These are phyloP conservation scores for Myzus persicae DNA, from an alignment of 1,140 invertebrate genomes.

Conservation along the genomic window DNA sequence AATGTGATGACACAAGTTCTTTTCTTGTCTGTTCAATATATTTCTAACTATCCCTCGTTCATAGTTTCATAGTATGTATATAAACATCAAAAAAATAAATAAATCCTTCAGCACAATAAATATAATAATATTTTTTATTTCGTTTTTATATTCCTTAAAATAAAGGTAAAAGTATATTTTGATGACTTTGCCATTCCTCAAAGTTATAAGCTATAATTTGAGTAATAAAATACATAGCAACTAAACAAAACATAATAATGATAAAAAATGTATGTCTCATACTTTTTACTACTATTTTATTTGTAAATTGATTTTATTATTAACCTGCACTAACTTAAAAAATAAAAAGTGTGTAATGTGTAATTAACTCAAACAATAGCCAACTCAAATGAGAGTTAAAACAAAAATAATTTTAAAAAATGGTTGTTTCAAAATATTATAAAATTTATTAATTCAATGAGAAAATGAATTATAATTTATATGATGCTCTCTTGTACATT, in stretches of 20 bases:
- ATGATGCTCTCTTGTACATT: no score
- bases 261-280: not conserved
- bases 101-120: not conserved
- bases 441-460: no score
- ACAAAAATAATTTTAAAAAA: no score
- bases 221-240: not conserved
- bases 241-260: not conserved
- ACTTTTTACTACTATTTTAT: not conserved
- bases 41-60: not conserved
- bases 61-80: not conserved
- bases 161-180: not conserved
- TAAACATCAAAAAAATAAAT: not conserved
- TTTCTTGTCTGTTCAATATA: not conserved
- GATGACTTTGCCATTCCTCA: not conserved
- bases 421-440: no score
- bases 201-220: not conserved
- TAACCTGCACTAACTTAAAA: not conserved
- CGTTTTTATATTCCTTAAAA: not conserved
- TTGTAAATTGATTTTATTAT: not conserved
- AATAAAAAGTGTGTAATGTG: not conserved
- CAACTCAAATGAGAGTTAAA: no score
- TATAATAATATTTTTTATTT: not conserved
- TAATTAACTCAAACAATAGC: not conserved
- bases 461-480: no score
- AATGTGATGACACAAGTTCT: not conserved